phyloP scores from a whole-genome alignment of 2,797 vertebrate species.

The Gallinago nigripennis region DNA sequence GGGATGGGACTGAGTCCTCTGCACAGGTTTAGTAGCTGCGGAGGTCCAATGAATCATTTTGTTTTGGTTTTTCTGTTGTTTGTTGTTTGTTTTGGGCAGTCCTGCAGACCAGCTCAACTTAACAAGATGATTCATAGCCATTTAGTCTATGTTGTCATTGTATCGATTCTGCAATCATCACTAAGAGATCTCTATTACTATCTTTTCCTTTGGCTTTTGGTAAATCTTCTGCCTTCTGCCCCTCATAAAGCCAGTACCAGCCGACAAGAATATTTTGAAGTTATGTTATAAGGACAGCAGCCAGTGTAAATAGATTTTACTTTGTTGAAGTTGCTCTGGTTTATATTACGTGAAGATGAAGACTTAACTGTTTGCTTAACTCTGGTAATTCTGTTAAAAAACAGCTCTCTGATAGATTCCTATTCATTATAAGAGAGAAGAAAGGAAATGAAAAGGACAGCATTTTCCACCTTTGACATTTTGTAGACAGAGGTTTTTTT shows the following conservation, averaged over 20 bases:
- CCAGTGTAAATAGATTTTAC: neutral
- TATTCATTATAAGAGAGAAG: neutral
- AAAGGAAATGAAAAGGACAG: neutral
- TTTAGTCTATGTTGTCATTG: fast-evolving
- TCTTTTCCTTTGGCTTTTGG: neutral
- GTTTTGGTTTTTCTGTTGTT: neutral
- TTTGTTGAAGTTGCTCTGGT: constrained; percentile 9
- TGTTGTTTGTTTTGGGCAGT: neutral
- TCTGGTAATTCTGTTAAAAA: neutral
- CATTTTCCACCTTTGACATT: neutral
- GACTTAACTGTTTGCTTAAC: neutral
- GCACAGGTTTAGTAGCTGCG: neutral
- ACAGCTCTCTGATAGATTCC: neutral
- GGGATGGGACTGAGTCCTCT: neutral
- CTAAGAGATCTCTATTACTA: neutral
- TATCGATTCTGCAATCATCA: neutral
- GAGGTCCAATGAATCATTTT: neutral
- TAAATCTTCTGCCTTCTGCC: neutral
- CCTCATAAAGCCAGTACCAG: neutral
- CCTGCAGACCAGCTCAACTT: neutral
- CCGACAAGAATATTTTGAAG: constrained; percentile 2
- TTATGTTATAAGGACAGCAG: neutral
- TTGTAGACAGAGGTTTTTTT: neutral
- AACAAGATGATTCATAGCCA: neutral
- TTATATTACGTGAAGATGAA: neutral